phyloP scores from a whole-genome alignment of 1,140 invertebrate species.

The Lasioglossum albipes region DNA sequence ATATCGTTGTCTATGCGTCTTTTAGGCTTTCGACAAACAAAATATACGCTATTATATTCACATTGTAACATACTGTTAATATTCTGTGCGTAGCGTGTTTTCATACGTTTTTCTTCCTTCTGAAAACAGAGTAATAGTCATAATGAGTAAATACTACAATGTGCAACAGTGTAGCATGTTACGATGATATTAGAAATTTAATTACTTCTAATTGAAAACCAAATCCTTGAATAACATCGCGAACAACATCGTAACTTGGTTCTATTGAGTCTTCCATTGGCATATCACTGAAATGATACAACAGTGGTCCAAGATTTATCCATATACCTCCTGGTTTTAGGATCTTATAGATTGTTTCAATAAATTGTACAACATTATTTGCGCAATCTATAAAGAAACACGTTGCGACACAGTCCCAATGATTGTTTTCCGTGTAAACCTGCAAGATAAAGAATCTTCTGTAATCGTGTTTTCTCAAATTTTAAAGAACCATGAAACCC shows the following conservation, averaged over 20 bases:
- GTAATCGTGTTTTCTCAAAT: neutral
- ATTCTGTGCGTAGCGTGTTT: slow-evolving; percentile 95
- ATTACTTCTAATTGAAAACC: slow-evolving; percentile 93
- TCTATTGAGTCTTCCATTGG: slow-evolving; percentile 95
- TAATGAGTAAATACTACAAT: slow-evolving; percentile 10
- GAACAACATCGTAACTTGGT: slow-evolving; percentile 92
- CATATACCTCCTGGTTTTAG: slow-evolving; percentile 93
- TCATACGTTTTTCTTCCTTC: slow-evolving; percentile 88
- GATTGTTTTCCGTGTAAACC: slow-evolving; percentile 87
- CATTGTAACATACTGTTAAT: slow-evolving; percentile 95
- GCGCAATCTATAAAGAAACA: slow-evolving; percentile 99
- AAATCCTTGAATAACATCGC: slow-evolving; percentile 89
- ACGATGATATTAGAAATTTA: slow-evolving; percentile 14
- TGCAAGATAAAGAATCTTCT: slow-evolving; percentile 64
- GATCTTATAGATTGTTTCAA: slow-evolving; percentile 96
- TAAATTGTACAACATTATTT: slow-evolving; percentile 95
- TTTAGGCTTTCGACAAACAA: slow-evolving; percentile 89
- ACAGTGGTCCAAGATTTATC: slow-evolving; percentile 95
- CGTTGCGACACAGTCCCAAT: slow-evolving; percentile 96
- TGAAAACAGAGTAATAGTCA: slow-evolving; percentile 76
- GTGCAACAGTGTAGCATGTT: slow-evolving; percentile 20
- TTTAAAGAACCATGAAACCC: slow-evolving; percentile 6
- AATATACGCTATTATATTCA: slow-evolving; percentile 94
- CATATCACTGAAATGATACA: slow-evolving; percentile 97
- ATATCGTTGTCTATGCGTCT: slow-evolving; percentile 47